Base-by-base conservation (phyloP, 2,888 invertebrate species). In the Archips crataeganus region DNA sequence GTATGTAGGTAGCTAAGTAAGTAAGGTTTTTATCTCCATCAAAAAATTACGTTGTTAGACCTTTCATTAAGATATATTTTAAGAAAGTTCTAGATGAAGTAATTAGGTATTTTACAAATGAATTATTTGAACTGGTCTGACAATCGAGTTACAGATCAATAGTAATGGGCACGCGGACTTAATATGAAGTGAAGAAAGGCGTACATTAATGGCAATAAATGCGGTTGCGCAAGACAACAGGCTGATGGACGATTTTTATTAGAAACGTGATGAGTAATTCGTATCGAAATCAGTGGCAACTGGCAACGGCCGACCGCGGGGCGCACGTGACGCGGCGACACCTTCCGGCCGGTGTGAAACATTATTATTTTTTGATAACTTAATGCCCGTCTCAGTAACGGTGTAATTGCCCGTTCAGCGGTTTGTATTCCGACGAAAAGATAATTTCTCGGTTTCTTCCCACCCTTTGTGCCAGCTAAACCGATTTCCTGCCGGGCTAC, bases 361-460 rank as follows among this genome's bases (percentile, higher is more conserved):
- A 88, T 90, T 89, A 90, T 90, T 90, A 90, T 87, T 84, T 91
- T 93, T 90, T 88, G 93, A 94, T 93, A 93, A 91, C 92, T 92
- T 88, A 92, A 93, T 92, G 90, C 89, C 86, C 80, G 87, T 88
- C 90, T 89, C 88, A 86, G 92, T 90, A 91, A 91, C 91, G 87
- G 86, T 93, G 91, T 94, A 94, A 94, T 94, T 93, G 93, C 88
- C 87, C 84, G 87, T 91, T 93, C 92, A 91, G 94, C 90, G 94
- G 94, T 94, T 93, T 88, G 83, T 91, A 89, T 86, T 89, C 87
- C 88, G 83, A 81, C 86, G 87, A 90, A 91, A 90, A 90, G 88
- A 92, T 93, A 93, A 93, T 94, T 93, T 92, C 91, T 92, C 91
- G 92, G 89, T 90, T 84, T 91, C 89, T 91, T 91, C 91, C 90